Evolutionary conservation across 2,888 invertebrate species (phyloP).

Genomic region (Drosophila gaucha): DNA sequence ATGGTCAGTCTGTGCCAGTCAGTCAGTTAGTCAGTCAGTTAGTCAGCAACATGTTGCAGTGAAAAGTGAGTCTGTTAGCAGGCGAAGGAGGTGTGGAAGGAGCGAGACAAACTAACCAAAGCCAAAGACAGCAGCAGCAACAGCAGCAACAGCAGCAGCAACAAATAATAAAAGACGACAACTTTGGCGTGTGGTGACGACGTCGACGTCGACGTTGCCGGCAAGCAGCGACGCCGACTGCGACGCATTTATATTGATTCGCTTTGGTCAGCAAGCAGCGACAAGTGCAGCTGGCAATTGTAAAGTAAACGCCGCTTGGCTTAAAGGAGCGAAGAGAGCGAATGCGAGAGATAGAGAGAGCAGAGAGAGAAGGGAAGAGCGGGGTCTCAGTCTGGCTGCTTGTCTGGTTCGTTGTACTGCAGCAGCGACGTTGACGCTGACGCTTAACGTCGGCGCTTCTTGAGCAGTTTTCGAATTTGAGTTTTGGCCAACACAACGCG

Average conservation of each 20-base stretch:
- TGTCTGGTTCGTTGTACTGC: constrained; percentile 68
- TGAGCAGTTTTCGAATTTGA: constrained; percentile 73
- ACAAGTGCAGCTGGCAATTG: constrained; percentile 62
- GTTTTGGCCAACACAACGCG: constrained; percentile 78
- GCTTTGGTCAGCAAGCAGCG: constrained; percentile 62
- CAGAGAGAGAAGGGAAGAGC: not conserved
- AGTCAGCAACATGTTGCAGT: constrained; percentile 62
- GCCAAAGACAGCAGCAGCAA: constrained; percentile 25
- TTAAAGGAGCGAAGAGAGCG: not conserved
- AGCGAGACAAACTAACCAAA: constrained; percentile 18
- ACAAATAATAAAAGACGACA: constrained; percentile 74
- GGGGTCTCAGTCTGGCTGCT: constrained; percentile 44
- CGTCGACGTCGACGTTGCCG: constrained; percentile 45
- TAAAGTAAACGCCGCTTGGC: constrained; percentile 37
- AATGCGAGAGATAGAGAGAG: not conserved
- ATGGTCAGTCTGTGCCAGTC: constrained; percentile 33
- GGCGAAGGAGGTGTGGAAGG: constrained; percentile 19
- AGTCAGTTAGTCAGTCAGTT: constrained; percentile 46
- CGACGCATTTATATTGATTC: constrained; percentile 72
- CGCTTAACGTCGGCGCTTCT: constrained; percentile 49
- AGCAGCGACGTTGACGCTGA: constrained; percentile 16
- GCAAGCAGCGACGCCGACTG: constrained; percentile 30
- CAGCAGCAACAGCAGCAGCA: constrained; percentile 33
- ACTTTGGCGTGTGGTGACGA: constrained; percentile 50
- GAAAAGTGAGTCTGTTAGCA: constrained; percentile 70